Base-by-base conservation (phyloP, 92 coral and sea anemone genomes). In the Hydrozoanthus gracilis region DNA sequence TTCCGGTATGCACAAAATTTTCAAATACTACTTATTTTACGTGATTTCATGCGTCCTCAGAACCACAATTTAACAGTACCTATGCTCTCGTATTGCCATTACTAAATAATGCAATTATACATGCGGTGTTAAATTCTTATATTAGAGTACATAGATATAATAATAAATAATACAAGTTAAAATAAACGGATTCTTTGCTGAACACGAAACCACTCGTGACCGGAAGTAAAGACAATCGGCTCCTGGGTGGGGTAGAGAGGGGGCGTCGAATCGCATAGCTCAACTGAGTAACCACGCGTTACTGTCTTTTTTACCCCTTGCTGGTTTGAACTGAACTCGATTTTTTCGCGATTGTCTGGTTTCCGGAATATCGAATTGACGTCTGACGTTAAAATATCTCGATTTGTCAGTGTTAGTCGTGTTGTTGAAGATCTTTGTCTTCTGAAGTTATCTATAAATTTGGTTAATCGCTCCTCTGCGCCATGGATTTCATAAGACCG, bases 171-270 rank as follows among this genome's bases (percentile, higher is more conserved):
- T 18, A 12, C 9, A 18, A 39, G 45, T 56, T 17, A 58, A 77
- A 49, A 7, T 20, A 18, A 64, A 1, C 15, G 5, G 4, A 14
- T 15, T n/a, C 47, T 51, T 3, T 13, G 6, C 69, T 9, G 27
- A 76, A 51, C 58, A 65, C 35, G 8, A 66, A 20, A 15, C 8
- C n/a, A 44, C 85, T 67, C 85, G 85, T 80, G 85, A 80, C 85
- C 85, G 85, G 85, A 80, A 80, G 46, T 80, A 27, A 18, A 8
- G 74, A 49, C 85, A 80, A 66, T 78, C 55, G 44, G 10, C 85
- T 65, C 85, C 85, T 18, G 85, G 85, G 85, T 67, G 85, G 85
- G 85, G 85, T 80, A 65, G 85, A 49, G 85, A 80, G 85, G 75
- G 72, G 85, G 85, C 62, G 74, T 73, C 51, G 48, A 65, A 51